Evolutionary conservation across 2,797 vertebrate genomes (phyloP).

Genomic region (Rhinichthys osculus): DNA sequence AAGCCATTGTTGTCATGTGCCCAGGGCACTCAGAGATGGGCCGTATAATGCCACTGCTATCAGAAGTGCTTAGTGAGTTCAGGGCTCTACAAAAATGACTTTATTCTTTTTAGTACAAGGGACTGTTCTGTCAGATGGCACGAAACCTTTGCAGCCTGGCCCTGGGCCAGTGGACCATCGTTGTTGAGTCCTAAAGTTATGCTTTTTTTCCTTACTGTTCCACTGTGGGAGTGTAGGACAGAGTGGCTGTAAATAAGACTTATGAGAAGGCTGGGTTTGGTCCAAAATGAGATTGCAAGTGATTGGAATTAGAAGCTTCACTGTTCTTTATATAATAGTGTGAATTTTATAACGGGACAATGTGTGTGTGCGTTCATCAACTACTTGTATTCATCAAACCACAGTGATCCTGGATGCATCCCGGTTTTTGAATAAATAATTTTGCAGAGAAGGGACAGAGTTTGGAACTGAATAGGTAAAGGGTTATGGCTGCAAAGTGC

Average conservation of each 20-base stretch:
- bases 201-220: not conserved
- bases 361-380: not conserved
- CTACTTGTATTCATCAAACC: not conserved
- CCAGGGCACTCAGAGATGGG: constrained; percentile 4
- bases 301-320: constrained; percentile 52
- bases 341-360: not conserved
- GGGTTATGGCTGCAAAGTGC: constrained; percentile 14
- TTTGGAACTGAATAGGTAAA: not conserved
- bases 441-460: not conserved
- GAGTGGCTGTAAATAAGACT: constrained; percentile 20
- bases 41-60: constrained; percentile 14
- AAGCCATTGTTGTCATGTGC: constrained; percentile 14
- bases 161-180: not conserved
- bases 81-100: not conserved
- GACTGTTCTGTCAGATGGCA: not conserved
- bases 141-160: not conserved
- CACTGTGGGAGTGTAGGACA: not conserved
- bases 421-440: not conserved
- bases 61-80: constrained; percentile 11
- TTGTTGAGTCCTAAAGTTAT: constrained; percentile 4
- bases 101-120: constrained; percentile 12
- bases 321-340: constrained; percentile 42
- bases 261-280: constrained; percentile 32
- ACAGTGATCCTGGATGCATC: not conserved
- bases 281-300: constrained; percentile 46